phyloP scores from a whole-genome alignment of 2,888 invertebrate species.

The Aporophyla nigra region DNA sequence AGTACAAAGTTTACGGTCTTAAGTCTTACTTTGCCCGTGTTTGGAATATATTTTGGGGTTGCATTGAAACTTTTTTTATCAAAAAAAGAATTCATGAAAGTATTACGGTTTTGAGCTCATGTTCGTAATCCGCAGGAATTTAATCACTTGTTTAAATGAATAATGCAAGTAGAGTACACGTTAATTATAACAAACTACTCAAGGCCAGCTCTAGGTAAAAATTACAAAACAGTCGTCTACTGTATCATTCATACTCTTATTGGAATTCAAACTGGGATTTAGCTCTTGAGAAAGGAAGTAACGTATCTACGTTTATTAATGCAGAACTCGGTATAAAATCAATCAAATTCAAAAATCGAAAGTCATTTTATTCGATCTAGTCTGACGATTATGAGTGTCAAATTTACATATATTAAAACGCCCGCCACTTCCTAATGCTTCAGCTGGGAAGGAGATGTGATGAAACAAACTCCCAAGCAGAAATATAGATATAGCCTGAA shows the following conservation, averaged over 20 bases:
- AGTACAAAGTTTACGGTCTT: constrained; percentile 63
- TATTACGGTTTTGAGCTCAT: constrained; percentile 5
- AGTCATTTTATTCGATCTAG: no score
- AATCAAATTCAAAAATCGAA: no score
- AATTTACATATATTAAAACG: no score
- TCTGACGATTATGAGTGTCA: no score
- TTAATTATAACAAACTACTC: neutral
- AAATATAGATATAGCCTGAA: neutral
- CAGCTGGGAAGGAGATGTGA: no score
- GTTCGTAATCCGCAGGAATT: constrained; percentile 15
- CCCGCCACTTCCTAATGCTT: no score
- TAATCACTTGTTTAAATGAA: neutral
- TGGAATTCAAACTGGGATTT: neutral
- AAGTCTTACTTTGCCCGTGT: constrained; percentile 60
- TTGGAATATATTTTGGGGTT: constrained; percentile 62
- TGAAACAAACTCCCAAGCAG: no score
- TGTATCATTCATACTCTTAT: neutral
- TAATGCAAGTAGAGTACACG: neutral
- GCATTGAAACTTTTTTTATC: constrained; percentile 48
- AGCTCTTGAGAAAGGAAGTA: no score
- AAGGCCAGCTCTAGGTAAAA: neutral
- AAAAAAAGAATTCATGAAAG: constrained; percentile 13
- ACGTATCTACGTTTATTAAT: neutral
- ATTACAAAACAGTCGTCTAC: neutral
- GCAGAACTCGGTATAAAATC: no score